phyloP scores from a whole-genome alignment of 2,113 vertebrate genomes.

The Aspiorhynchus laticeps region DNA sequence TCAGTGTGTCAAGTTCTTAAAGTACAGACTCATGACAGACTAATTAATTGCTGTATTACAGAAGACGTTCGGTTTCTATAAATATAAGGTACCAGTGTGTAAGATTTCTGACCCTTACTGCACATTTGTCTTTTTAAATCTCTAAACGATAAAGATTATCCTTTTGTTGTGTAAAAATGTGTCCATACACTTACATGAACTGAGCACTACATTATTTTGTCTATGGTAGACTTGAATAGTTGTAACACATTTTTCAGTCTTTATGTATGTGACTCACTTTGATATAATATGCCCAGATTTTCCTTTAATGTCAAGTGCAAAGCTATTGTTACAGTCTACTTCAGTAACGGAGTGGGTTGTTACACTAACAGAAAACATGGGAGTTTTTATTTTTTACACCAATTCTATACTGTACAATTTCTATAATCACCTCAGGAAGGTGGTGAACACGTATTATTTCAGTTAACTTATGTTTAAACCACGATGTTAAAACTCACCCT shows the following conservation, averaged over 20 bases:
- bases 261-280: background rate
- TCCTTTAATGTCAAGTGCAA: background rate
- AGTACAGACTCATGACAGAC: conserved; percentile 23
- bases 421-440: background rate
- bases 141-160: background rate
- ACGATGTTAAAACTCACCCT: background rate
- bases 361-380: background rate
- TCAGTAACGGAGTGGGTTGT: background rate
- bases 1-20: background rate
- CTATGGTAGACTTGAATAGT: background rate
- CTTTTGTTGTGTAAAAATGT: background rate
- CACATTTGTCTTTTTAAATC: background rate
- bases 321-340: background rate
- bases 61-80: background rate
- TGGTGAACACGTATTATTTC: background rate
- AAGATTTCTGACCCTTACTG: background rate
- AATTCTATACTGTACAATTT: background rate
- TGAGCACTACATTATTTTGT: background rate
- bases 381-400: no score
- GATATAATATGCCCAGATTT: background rate
- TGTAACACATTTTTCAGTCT: background rate
- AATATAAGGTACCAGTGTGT: background rate
- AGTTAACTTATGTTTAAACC: background rate
- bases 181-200: background rate
- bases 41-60: conserved; percentile 3